phyloP scores from a whole-genome alignment of 1,140 invertebrate genomes.

The Vanessa atalanta region DNA sequence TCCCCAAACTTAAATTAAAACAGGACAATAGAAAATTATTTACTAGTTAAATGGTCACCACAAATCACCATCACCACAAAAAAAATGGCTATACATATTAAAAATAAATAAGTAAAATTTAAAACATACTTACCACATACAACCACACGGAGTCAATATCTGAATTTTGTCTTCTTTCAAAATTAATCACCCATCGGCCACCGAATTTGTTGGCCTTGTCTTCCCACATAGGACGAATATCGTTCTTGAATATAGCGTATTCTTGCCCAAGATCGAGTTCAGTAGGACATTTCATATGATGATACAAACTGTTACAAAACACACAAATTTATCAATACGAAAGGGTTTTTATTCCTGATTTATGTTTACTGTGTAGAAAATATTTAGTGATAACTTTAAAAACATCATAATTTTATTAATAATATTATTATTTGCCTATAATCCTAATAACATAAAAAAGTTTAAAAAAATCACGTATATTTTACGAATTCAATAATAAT shows the following conservation, averaged over 20 bases:
- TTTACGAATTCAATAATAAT: too few relatives aligned
- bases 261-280: conserved; percentile 92
- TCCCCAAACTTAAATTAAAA: too few relatives aligned
- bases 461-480: too few relatives aligned
- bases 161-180: conserved; percentile 86
- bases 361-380: too few relatives aligned
- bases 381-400: too few relatives aligned
- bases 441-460: too few relatives aligned
- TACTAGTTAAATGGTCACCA: too few relatives aligned
- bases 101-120: neutral
- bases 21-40: too few relatives aligned
- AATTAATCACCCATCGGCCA: conserved; percentile 94
- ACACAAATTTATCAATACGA: neutral
- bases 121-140: conserved; percentile 87
- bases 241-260: conserved; percentile 97
- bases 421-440: too few relatives aligned
- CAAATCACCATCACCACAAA: neutral
- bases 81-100: neutral
- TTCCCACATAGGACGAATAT: conserved; percentile 98
- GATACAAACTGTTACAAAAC: conserved; percentile 87
- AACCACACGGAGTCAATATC: conserved; percentile 95
- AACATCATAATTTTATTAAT: too few relatives aligned
- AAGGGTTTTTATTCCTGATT: too few relatives aligned
- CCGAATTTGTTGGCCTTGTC: conserved; percentile 90
- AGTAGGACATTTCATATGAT: conserved; percentile 95